Conservation (phyloP, 2,888 invertebrate species). For the Eupithecia centaureata region DNA sequence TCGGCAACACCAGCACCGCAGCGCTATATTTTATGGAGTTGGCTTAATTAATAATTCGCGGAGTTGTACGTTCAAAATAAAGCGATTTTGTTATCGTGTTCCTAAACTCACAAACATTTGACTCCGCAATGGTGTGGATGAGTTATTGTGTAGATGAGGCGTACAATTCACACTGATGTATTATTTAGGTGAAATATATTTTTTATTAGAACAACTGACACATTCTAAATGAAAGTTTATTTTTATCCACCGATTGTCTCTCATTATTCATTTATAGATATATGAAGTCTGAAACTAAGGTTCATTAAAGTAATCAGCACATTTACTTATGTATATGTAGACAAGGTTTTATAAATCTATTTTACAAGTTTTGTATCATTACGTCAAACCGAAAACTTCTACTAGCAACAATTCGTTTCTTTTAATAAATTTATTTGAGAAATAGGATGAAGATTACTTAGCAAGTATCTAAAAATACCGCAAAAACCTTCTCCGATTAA, state of each 20-base stretch:
- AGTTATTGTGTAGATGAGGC: slow-evolving; percentile 29
- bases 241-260: neutral
- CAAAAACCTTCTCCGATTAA: no score
- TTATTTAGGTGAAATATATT: slow-evolving; percentile 1
- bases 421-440: no score
- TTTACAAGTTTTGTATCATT: neutral
- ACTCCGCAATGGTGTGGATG: slow-evolving; percentile 47
- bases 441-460: no score
- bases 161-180: slow-evolving; percentile 17
- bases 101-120: slow-evolving; percentile 61
- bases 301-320: neutral
- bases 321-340: neutral
- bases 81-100: slow-evolving; percentile 65
- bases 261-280: neutral
- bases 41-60: slow-evolving; percentile 63
- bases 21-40: slow-evolving; percentile 51
- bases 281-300: neutral
- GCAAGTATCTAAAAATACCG: no score
- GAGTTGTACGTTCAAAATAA: slow-evolving; percentile 58
- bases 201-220: neutral
- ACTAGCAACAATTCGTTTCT: neutral
- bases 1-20: slow-evolving; percentile 43
- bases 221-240: neutral
- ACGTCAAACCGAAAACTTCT: neutral
- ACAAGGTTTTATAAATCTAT: neutral